These are phyloP conservation scores for Gambusia holbrooki DNA, from an alignment of 2,113 vertebrate species.

Conservation along the genomic window DNA sequence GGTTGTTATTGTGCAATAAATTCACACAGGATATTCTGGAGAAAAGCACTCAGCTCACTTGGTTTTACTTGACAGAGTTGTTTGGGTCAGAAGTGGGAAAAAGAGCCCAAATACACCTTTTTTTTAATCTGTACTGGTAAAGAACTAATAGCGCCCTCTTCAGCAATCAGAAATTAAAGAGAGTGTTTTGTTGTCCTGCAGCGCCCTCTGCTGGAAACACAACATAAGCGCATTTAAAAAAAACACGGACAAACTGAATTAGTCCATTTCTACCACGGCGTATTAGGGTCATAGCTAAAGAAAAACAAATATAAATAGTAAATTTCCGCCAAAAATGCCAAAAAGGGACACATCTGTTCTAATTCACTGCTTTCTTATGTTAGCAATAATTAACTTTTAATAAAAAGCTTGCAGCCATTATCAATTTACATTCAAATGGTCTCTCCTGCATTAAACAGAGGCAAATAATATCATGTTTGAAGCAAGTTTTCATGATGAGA, in stretches of 20 bases:
- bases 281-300: accelerated
- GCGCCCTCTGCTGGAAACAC: slow-evolving; percentile 49
- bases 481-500: background rate
- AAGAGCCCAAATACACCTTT: background rate
- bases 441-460: background rate
- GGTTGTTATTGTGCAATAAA: background rate
- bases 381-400: no score
- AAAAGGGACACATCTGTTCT: no score
- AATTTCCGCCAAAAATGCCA: no score
- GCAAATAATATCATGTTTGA: background rate
- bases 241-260: no score
- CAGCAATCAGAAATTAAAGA: slow-evolving; percentile 11
- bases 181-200: background rate
- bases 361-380: no score
- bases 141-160: slow-evolving; percentile 58
- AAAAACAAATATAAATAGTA: no score
- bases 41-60: background rate
- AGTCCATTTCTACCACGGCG: no score
- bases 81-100: background rate
- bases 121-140: background rate
- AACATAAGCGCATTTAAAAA: no score
- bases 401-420: background rate
- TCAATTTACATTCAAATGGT: background rate
- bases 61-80: background rate
- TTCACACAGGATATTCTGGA: background rate